phyloP scores from a whole-genome alignment of 2,797 vertebrate genomes.

The Hephaestus fuliginosus region DNA sequence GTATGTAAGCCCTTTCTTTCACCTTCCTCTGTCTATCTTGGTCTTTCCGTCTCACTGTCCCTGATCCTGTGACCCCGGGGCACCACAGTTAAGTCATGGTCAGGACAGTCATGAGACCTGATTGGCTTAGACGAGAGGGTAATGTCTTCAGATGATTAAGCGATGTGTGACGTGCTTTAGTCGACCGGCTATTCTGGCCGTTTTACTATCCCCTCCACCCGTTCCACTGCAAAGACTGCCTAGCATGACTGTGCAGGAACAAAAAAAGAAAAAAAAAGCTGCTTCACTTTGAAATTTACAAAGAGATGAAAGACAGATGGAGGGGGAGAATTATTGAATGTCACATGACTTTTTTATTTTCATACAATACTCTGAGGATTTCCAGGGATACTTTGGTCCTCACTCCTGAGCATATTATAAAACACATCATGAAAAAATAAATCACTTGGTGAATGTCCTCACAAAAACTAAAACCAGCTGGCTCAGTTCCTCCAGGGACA shows the following conservation, averaged over 20 bases:
- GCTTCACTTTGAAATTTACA: slow-evolving; percentile 31
- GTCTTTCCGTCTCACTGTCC: background rate
- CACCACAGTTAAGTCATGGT: slow-evolving; percentile 38
- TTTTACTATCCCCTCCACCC: slow-evolving; percentile 15
- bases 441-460: slow-evolving; percentile 42
- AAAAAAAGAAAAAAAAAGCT: slow-evolving; percentile 10
- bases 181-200: slow-evolving; percentile 23
- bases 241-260: slow-evolving; percentile 16
- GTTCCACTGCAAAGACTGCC: slow-evolving; percentile 15
- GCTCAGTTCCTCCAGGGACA: slow-evolving; percentile 33
- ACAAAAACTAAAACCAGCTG: slow-evolving; percentile 39
- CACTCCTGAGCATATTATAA: slow-evolving; percentile 38
- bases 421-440: slow-evolving; percentile 46
- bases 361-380: slow-evolving; percentile 36
- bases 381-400: slow-evolving; percentile 43
- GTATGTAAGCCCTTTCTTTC: background rate
- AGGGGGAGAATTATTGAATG: slow-evolving; percentile 34
- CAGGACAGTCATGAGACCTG: slow-evolving; percentile 50
- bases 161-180: slow-evolving; percentile 32
- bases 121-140: slow-evolving; percentile 65
- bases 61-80: slow-evolving; percentile 44
- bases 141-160: slow-evolving; percentile 64
- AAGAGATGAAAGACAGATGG: slow-evolving; percentile 42
- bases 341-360: slow-evolving; percentile 55
- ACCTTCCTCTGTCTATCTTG: background rate